Evolutionary conservation across 2,888 invertebrate genomes (phyloP), one percentile per base, ranked within the genome.

Genomic region (Willowsia nigromaculata): DNA sequence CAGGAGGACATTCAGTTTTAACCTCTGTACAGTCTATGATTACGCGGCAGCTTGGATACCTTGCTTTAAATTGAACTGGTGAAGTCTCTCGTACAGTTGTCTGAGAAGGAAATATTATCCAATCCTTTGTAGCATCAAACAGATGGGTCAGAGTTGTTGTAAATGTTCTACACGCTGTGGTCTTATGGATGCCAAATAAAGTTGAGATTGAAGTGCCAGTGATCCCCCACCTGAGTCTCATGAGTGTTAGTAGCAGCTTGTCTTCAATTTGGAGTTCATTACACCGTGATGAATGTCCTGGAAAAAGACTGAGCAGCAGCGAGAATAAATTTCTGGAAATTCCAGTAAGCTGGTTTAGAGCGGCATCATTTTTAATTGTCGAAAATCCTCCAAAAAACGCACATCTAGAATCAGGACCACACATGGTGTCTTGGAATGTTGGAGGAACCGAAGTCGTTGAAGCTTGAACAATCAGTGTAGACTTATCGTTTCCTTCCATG

Each of bases 11-110:
- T 30, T 89, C 81, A 9, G 62, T 59, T 47, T 47, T 74, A 0
- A 89, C 40, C 81, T 89, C 89, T 0, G 85, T 85, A 18, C 89
- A 89, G 27, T 89, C 89, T 1, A 89, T 81, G 6, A 92, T 82
- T 2, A 91, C 85, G 4, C 91, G 40, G 40, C 89, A 81, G 22
- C 71, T 88, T 18, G 84, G n/a, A 25, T 76, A 74, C 18, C 81
- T 50, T 11, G 47, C 30, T 56, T 76, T 82, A 13, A 91, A 91
- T 22, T 53, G 53, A 0, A 1, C 6, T 15, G 91, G 91, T 30
- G 85, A 40, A 5, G 88, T 91, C 18, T 43, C 50, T 3, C 37
- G 30, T 18, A 90, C 65, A 25, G 91, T 43, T 40, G 82, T 40
- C 40, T 84, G 80, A 11, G 40, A 59, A 0, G 91, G 91, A 82